Percentiles rank a stretch among this genome's conserved stretches.
Evolutionary conservation across 2,888 invertebrate species (phyloP).

Genomic region (Tinea pellionella): DNA sequence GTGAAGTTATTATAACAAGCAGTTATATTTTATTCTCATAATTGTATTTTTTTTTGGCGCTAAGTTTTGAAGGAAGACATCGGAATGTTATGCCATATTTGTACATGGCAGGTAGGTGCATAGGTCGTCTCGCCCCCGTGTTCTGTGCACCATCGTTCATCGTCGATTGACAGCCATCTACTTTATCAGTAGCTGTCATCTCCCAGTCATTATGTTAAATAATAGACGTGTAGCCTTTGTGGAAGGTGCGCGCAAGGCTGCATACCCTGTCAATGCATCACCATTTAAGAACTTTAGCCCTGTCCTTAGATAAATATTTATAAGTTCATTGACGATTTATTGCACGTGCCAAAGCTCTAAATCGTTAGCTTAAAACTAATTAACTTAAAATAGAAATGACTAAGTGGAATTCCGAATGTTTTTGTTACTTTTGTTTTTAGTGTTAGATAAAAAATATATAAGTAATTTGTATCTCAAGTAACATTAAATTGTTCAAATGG

Average conservation of each 20-base stretch:
- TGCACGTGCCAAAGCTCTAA: background rate
- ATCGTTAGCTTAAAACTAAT: background rate
- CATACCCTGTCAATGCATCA: background rate
- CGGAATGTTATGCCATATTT: background rate
- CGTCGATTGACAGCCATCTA: conserved; percentile 10
- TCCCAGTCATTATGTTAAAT: conserved; percentile 38
- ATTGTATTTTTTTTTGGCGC: background rate
- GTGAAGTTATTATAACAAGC: background rate
- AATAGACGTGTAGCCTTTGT: conserved; percentile 9
- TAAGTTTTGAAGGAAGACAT: conserved; percentile 2
- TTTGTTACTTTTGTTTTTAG: background rate
- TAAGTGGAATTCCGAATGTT: background rate
- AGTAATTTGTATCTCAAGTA: background rate
- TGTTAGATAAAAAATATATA: background rate
- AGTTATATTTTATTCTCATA: background rate
- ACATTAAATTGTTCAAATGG: background rate
- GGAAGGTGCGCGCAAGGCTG: conserved; percentile 8
- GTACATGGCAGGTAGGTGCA: conserved; percentile 4
- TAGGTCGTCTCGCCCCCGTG: conserved; percentile 9
- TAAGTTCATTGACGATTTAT: background rate
- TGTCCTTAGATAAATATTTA: conserved; percentile 6
- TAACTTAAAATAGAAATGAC: background rate
- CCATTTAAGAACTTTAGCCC: background rate
- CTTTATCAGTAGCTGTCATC: conserved; percentile 40
- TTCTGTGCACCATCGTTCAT: conserved; percentile 9